Percentiles rank a stretch among this genome's conserved stretches.
Conservation (phyloP, 2,888 invertebrate genomes). For the Cheilosia scutellata region DNA sequence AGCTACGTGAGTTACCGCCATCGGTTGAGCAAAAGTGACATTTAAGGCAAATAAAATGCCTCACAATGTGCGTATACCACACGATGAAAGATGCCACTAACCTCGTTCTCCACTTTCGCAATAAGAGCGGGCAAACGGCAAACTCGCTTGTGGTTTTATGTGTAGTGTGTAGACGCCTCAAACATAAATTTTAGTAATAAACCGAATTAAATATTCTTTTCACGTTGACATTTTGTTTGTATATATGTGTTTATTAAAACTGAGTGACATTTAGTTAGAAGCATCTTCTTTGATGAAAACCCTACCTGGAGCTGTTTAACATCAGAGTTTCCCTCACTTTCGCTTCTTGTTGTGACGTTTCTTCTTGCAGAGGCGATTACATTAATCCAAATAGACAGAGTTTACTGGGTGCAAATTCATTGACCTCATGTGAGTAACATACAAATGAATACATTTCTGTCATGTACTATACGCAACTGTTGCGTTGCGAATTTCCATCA, state of each 20-base stretch:
- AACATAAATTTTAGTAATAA: conserved; percentile 57
- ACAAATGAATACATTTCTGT: background rate
- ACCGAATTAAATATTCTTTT: conserved; percentile 60
- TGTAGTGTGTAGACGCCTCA: background rate
- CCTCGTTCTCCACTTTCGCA: conserved; percentile 69
- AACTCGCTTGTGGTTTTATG: conserved; percentile 5
- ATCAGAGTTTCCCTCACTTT: conserved; percentile 43
- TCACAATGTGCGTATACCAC: conserved; percentile 5
- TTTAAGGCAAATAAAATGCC: conserved; percentile 41
- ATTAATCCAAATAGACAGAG: conserved; percentile 7
- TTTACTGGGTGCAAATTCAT: conserved; percentile 57
- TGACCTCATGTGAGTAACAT: conserved; percentile 54
- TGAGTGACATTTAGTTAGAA: conserved; percentile 20
- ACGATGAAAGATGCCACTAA: conserved; percentile 45
- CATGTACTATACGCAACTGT: conserved; percentile 32
- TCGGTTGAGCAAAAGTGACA: conserved; percentile 31
- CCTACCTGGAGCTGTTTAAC: background rate
- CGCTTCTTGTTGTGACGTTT: conserved; percentile 17
- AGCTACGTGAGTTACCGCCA: conserved; percentile 12
- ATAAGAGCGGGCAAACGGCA: conserved; percentile 30
- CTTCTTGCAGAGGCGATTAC: conserved; percentile 4
- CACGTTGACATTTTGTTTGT: conserved; percentile 55
- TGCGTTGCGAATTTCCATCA: conserved; percentile 3
- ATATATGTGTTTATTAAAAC: conserved; percentile 7
- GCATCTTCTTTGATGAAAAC: background rate